Percentiles rank a stretch among this genome's conserved stretches.
Conservation (phyloP, 2,797 vertebrate genomes). For the Neoniphon sammara region DNA sequence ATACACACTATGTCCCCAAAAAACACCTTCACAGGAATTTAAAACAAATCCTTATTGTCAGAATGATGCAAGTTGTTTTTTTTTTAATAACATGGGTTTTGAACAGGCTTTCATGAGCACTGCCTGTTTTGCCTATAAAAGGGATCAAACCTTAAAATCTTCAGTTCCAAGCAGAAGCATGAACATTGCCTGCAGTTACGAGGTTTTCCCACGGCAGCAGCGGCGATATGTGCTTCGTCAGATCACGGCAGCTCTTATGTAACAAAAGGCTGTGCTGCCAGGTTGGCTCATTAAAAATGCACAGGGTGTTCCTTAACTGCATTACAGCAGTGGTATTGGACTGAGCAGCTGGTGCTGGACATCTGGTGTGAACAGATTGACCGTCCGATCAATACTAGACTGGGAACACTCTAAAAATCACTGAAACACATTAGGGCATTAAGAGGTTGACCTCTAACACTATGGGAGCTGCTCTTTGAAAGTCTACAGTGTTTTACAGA, state of each 20-base stretch:
- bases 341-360: slow-evolving; percentile 62
- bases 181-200: neutral
- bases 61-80: too few species aligned
- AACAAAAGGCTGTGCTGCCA: slow-evolving; percentile 12
- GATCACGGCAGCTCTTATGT: neutral
- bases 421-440: slow-evolving; percentile 22
- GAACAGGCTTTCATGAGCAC: neutral
- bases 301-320: slow-evolving; percentile 19
- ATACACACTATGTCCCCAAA: too few species aligned
- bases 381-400: slow-evolving; percentile 58
- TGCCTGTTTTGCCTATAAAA: too few species aligned
- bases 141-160: too few species aligned
- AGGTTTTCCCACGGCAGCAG: neutral
- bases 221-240: neutral
- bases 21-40: too few species aligned
- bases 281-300: slow-evolving; percentile 53
- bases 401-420: slow-evolving; percentile 13
- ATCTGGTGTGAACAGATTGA: slow-evolving; percentile 64
- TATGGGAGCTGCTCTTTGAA: slow-evolving; percentile 25
- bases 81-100: neutral
- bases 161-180: neutral
- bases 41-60: neutral
- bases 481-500: slow-evolving; percentile 2
- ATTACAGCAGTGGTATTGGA: slow-evolving; percentile 29
- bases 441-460: slow-evolving; percentile 44